Evolutionary conservation across 2,797 vertebrate genomes (phyloP).

Genomic region (Darevskia mixta): DNA sequence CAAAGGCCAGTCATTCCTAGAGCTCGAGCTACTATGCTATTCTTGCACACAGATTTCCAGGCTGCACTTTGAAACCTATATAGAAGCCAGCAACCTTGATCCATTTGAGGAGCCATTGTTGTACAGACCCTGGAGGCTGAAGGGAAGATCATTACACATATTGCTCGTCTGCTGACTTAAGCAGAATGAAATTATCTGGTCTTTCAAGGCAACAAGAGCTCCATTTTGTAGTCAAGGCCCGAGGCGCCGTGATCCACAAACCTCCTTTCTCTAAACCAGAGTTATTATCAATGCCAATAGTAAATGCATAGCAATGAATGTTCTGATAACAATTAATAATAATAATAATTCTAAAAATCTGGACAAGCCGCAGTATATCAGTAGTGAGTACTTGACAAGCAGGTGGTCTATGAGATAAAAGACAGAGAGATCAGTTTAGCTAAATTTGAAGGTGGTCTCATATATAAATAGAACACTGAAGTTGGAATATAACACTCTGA

Average conservation of each 20-base stretch:
- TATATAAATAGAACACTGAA: slow-evolving; percentile 9
- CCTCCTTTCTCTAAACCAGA: slow-evolving; percentile 50
- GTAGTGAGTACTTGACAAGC: not conserved
- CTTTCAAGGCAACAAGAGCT: slow-evolving; percentile 50
- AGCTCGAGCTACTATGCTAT: slow-evolving; percentile 51
- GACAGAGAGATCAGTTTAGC: not conserved
- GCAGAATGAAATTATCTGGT: slow-evolving; percentile 58
- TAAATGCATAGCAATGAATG: slow-evolving; percentile 4
- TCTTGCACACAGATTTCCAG: slow-evolving; percentile 48
- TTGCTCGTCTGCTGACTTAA: slow-evolving; percentile 48
- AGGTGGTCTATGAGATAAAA: too few relatives aligned
- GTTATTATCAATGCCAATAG: slow-evolving; percentile 27
- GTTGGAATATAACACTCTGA: slow-evolving; percentile 19
- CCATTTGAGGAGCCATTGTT: slow-evolving; percentile 46
- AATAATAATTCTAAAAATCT: slow-evolving; percentile 46
- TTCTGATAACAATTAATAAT: slow-evolving; percentile 47
- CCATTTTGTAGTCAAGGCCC: slow-evolving; percentile 19
- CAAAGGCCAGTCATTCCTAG: slow-evolving; percentile 52
- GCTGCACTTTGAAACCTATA: slow-evolving; percentile 53
- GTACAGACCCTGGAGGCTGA: slow-evolving; percentile 58
- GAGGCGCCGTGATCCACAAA: slow-evolving; percentile 30
- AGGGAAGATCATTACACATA: slow-evolving; percentile 54
- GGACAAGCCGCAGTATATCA: slow-evolving; percentile 21
- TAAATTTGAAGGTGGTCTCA: slow-evolving; percentile 5
- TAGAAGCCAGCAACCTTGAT: slow-evolving; percentile 41